Evolutionary conservation across 2,113 vertebrate species (phyloP), one percentile per base, ranked within the genome.

Genomic region (Candoia aspera): DNA sequence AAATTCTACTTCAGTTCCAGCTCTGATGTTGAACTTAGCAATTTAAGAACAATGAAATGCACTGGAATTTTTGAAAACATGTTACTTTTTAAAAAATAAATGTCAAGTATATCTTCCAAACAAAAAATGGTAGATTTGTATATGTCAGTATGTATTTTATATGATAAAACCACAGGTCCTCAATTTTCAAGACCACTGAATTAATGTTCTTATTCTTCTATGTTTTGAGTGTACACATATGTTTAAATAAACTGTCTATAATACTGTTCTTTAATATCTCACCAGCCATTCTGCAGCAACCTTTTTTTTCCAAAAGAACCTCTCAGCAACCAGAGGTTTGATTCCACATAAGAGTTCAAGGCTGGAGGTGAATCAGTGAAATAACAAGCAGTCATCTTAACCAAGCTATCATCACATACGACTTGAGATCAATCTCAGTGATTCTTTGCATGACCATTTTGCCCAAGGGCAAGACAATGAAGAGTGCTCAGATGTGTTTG

Each of bases 381-480:
- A 90, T 90, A 90, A 62, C 0, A 59, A 85, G 92, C 89, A 94
- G 93, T 92, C 91, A 68, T 93, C 92, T 94, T 91, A 90, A 96
- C 92, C 84, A 93, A 93, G 87, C 87, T 90, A 73, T 95, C 86
- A 94, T 91, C 94, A 95, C 93, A 93, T 55, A 91, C 17, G 89
- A 97, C 95, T 96, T 95, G 90, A 95, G 95, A 94, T 97, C 93
- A 94, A 53, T 93, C 85, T 94, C 87, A 90, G 96, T 91, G 53
- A 83, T 49, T 95, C 95, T 95, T 95, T 95, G 94, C 88, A 86
- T 94, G 94, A 93, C 95, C 86, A 19, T 90, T 95, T 90, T 94
- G 95, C 96, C 95, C 92, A 86, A 0, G 0, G 95, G 95, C 93
- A 92, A 92, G 88, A 92, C 9, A 73, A 95, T 94, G 55, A 90